These are phyloP conservation scores for Tubiluchus corallicola DNA, from an alignment of 2,888 invertebrate species.

Conservation along the genomic window DNA sequence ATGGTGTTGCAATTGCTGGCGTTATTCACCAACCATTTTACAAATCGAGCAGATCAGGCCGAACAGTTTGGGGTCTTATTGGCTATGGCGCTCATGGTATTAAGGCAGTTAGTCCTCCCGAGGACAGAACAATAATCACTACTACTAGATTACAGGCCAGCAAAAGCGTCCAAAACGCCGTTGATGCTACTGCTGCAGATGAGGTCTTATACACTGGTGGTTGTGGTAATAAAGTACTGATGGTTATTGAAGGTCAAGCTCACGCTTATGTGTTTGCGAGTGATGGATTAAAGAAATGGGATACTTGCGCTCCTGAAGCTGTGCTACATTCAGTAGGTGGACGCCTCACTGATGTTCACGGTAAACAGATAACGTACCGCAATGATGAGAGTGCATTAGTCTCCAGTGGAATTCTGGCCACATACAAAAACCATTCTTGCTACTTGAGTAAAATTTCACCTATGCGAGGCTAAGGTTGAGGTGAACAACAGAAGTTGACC, in stretches of 20 bases:
- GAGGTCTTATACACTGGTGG: slow-evolving; percentile 26
- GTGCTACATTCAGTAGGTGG: slow-evolving; percentile 73
- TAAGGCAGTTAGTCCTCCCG: slow-evolving; percentile 33
- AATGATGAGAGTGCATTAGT: slow-evolving; percentile 48
- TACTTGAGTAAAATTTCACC: too few relatives aligned
- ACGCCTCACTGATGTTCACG: slow-evolving; percentile 60
- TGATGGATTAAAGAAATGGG: slow-evolving; percentile 93
- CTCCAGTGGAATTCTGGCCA: slow-evolving; percentile 70
- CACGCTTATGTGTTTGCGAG: slow-evolving; percentile 95
- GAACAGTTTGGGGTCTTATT: slow-evolving; percentile 86
- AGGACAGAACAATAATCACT: slow-evolving; percentile 50
- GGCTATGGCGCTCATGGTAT: slow-evolving; percentile 59
- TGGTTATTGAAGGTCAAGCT: slow-evolving; percentile 78
- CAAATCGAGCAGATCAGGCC: slow-evolving; percentile 41
- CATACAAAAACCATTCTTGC: too few relatives aligned
- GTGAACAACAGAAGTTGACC: too few relatives aligned
- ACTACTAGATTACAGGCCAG: slow-evolving; percentile 87
- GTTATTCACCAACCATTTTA: slow-evolving; percentile 95
- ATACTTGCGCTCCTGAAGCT: slow-evolving; percentile 95
- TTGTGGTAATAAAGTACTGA: slow-evolving; percentile 33
- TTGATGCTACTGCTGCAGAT: slow-evolving; percentile 62
- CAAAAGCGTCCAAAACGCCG: slow-evolving; percentile 54
- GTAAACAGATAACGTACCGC: slow-evolving; percentile 33
- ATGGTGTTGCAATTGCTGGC: slow-evolving; percentile 73
- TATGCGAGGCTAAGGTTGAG: too few relatives aligned